Percentiles rank a stretch among this genome's conserved stretches.
Conservation (phyloP, 2,113 vertebrate genomes). For the Rhabdornis inornatus region DNA sequence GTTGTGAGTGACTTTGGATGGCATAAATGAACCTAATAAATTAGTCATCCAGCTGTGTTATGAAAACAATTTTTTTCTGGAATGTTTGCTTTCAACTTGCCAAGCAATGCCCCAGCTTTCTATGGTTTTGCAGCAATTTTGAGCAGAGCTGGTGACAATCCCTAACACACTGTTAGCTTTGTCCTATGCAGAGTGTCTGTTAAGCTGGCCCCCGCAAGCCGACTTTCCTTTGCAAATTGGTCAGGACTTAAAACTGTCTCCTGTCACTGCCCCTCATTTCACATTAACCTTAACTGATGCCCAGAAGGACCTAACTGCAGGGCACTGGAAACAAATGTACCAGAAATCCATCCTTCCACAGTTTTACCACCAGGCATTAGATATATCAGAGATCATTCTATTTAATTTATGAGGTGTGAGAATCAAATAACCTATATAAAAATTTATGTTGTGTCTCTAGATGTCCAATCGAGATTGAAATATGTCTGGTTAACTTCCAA, state of each 20-base stretch:
- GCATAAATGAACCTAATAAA: neutral
- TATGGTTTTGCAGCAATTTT: neutral
- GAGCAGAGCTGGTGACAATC: neutral
- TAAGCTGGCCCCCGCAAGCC: neutral
- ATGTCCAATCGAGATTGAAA: slow-evolving; percentile 74
- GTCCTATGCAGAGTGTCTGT: neutral
- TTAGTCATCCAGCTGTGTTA: neutral
- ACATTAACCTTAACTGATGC: slow-evolving; percentile 13
- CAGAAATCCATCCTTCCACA: slow-evolving; percentile 40
- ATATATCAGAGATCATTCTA: slow-evolving; percentile 65
- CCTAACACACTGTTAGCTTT: neutral
- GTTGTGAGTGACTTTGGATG: neutral
- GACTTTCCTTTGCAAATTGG: slow-evolving; percentile 1
- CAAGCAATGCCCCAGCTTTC: neutral
- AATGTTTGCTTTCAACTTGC: neutral
- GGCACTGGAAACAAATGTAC: slow-evolving; percentile 39
- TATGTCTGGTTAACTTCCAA: slow-evolving; percentile 73
- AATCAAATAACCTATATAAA: slow-evolving; percentile 74
- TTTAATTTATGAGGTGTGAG: slow-evolving; percentile 73
- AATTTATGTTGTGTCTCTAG: slow-evolving; percentile 73
- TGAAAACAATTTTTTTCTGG: neutral
- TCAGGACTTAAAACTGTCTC: neutral
- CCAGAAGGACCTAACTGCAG: slow-evolving; percentile 30
- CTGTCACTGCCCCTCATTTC: neutral
- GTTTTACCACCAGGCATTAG: slow-evolving; percentile 50